Percentiles rank a stretch among this genome's conserved stretches.
Evolutionary conservation across 2,888 invertebrate species (phyloP).

Genomic region (Apodemia zela): DNA sequence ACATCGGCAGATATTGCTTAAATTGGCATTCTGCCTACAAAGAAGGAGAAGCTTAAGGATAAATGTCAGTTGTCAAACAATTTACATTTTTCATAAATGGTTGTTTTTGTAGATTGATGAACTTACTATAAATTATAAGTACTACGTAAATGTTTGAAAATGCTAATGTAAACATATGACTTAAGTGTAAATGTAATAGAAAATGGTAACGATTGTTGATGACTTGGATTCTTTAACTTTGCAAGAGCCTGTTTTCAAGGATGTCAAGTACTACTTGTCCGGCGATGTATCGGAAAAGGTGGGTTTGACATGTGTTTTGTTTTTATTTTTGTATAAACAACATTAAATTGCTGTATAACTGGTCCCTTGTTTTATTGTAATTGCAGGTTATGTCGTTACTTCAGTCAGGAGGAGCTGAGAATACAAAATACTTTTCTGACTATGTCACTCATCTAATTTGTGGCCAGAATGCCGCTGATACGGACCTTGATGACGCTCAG

Average conservation of each 20-base stretch:
- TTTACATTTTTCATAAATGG: conserved; percentile 47
- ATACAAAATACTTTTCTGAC: conserved; percentile 92
- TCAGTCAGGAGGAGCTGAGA: conserved; percentile 92
- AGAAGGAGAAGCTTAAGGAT: no score
- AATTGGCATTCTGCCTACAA: no score
- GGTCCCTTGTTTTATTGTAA: conserved; percentile 43
- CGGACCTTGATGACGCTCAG: conserved; percentile 92
- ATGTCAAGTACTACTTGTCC: conserved; percentile 91
- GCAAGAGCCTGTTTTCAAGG: conserved; percentile 86
- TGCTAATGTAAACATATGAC: conserved; percentile 49
- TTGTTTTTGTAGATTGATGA: conserved; percentile 55
- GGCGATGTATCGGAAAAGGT: conserved; percentile 89
- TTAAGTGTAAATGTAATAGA: conserved; percentile 42
- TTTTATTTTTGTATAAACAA: conserved; percentile 49
- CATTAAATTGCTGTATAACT: conserved; percentile 42
- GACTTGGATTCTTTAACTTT: conserved; percentile 75
- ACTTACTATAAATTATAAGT: conserved; percentile 51
- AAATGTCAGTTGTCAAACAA: conserved; percentile 5
- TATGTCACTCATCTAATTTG: conserved; percentile 96
- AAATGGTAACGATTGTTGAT: conserved; percentile 79
- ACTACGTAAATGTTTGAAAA: conserved; percentile 50
- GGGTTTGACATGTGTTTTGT: conserved; percentile 51
- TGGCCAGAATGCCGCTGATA: conserved; percentile 90
- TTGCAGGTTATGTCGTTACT: conserved; percentile 88
- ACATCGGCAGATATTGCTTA: no score